A percentile compares a stretch with the other conserved stretches of the same genome.
Evolutionary conservation across 2,888 invertebrate species (phyloP).

Genomic region (Trachelus tabidus): DNA sequence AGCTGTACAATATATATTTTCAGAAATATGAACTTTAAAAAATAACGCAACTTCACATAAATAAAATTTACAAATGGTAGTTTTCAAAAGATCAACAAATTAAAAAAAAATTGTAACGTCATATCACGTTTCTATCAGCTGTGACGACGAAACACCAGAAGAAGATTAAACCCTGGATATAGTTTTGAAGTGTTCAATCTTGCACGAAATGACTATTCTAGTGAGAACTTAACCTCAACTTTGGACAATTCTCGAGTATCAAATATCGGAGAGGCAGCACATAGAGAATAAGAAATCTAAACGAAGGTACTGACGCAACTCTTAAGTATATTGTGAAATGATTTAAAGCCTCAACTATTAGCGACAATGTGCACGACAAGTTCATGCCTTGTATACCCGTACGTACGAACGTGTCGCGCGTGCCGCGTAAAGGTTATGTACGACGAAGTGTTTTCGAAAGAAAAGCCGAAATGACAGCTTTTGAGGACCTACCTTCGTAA

Average conservation of each 20-base stretch:
- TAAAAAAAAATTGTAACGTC: not conserved
- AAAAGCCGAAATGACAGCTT: slow-evolving; percentile 4
- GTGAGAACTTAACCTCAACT: not conserved
- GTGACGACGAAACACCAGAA: not conserved
- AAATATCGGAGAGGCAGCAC: not conserved
- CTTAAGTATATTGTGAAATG: not conserved
- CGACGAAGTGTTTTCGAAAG: slow-evolving; percentile 10
- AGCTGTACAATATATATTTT: not conserved
- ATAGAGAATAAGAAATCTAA: not conserved
- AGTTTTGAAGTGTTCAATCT: not conserved
- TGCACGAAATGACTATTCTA: not conserved
- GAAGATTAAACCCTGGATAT: not conserved
- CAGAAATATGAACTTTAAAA: not conserved
- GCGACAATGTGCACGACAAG: not conserved
- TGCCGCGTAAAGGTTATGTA: slow-evolving; percentile 32
- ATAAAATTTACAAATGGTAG: not conserved
- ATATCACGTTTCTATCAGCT: not conserved
- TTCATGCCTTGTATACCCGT: not conserved
- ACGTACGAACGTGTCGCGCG: slow-evolving; percentile 35
- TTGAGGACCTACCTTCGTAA: slow-evolving; percentile 1
- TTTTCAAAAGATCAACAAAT: not conserved
- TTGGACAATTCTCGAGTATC: not conserved
- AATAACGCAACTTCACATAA: not conserved
- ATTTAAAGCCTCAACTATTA: not conserved
- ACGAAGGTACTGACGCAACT: not conserved